Base-by-base conservation (phyloP, 2,797 vertebrate genomes). In the Mareca strepera region DNA sequence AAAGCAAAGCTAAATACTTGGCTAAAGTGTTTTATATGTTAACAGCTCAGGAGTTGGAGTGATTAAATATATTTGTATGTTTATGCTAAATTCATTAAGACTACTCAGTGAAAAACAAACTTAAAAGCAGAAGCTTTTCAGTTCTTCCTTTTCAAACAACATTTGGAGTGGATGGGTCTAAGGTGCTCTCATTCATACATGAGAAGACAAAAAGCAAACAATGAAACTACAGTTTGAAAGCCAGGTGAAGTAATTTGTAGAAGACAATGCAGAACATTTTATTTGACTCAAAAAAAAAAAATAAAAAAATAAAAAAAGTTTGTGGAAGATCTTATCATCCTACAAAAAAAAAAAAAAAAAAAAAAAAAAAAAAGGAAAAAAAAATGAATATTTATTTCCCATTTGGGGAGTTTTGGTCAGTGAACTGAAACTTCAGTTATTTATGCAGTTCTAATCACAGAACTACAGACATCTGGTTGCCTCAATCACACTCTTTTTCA, bases 111-210 rank as follows among this genome's bases (percentile, higher is more conserved):
- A 74, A 74, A 76, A 85, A 43, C 17, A 60, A 90, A 69, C n/a
- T 76, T 66, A 20, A 39, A 82, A 67, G 29, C n/a, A 63, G 29
- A 73, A 91, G 69, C 5, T 87, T 80, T 46, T 31, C 56, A 66
- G 80, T 94, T 85, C 75, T 80, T n/a, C 72, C 72, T 80, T 89
- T 92, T 82, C n/a, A 64, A 94, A 52, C 33, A 69, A 3, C 52
- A 39, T 88, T 82, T 82, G 59, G 48, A 89, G 56, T 73, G 68
- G 35, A 11, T 75, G 35, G 56, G 62, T 74, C 67, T 59, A 75
- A 66, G 41, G 50, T 84, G 75, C 64, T 87, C 68, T 79, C 66
- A n/a, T 74, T 91, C 76, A 52, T 33, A 46, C 31, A 44, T 0
- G 0, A 72, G 39, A 60, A 85, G 87, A 85, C 39, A 82, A 74